Evolutionary conservation across 2,113 vertebrate genomes (phyloP), one percentile per base, ranked within the genome.

Genomic region (Stomatorhinus ivindoensis): DNA sequence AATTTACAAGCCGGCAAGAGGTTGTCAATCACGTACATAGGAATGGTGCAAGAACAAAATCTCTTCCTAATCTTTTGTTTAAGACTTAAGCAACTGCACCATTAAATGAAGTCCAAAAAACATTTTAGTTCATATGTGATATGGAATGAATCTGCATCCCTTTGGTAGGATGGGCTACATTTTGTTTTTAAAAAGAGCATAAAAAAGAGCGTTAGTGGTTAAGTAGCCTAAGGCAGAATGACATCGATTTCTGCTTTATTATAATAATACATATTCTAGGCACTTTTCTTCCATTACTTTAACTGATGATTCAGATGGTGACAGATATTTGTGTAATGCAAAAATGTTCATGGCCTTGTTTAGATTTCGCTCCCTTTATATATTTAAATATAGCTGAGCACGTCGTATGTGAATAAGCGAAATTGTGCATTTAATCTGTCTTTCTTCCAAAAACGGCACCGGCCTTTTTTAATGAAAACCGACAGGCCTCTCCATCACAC

Each of bases 51-150:
- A 97, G 97, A 97, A 96, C 95, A 95, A 96, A 80, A 95, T 96
- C 96, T 97, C 96, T 94, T 98, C 97, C 98, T 98, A 97, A 98
- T 99, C 97, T 98, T 96, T 97, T 97, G 97, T 99, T 99, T 98
- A 95, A 97, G 96, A 98, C 98, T 97, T 94, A 95, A 95, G 93
- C 96, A 97, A 95, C 94, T 96, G 94, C 95, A 94, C 95, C 96
- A 97, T 97, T 98, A 97, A 97, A 96, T 96, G 96, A 96, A 96
- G 96, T 95, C 93, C 95, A 94, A 96, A 97, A 97, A 98, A 98
- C 98, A 96, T 97, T 96, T 96, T 92, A 94, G 95, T 93, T 96
- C 94, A 95, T 94, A 92, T 93, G 96, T 96, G 94, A 96, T 96
- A 92, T 93, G 92, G 94, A 96, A 96, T 97, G 96, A 96, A 97